Base-by-base conservation (phyloP, 1,140 invertebrate species). In the Dermatophagoides farinae region DNA sequence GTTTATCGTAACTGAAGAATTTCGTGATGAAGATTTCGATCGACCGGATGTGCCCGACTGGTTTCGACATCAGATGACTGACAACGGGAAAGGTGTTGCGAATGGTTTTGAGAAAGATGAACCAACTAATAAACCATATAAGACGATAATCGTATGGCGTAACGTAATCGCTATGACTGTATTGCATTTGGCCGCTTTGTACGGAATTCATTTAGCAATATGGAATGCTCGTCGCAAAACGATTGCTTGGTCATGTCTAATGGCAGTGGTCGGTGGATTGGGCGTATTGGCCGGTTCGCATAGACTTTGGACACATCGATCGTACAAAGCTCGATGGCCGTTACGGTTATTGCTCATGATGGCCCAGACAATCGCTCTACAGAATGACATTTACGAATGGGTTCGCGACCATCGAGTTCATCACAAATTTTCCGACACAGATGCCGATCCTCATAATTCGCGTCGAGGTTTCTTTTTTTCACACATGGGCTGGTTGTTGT, bases 361-460 rank as follows among this genome's bases (percentile, higher is more conserved):
- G 9, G 20, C 11, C 9, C 53, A 62, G 25, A 23, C 18, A 5
- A 9, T 46, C 14, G 57, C 43, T 39, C 49, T 55, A 62, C 73
- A 95, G 85, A 91, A 96, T 73, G 80, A 86, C 50, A 83, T 88
- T 20, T 81, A 84, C 60, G 88, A 93, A 70, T 97, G 92, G 91
- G 78, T 82, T 0, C 77, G 91, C 60, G 90, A 96, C 71, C 92
- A 97, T 73, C 78, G 92, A 65, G 85, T 93, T 63, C 92, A 97
- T 71, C 92, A 97, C 75, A 96, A 96, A 70, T 96, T 83, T 74
- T 86, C 84, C 5, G 92, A 97, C 72, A 97, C 92, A 0, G 80
- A 95, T 71, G 91, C 90, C 5, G 91, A 97, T 74, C 91, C 92
- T 0, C 89, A 97, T 68, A 95, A 96, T 71, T 86, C 88, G 1